Percentiles rank a stretch among this genome's conserved stretches.
Conservation (phyloP, 2,113 vertebrate genomes). For the Zosterops japonicus region DNA sequence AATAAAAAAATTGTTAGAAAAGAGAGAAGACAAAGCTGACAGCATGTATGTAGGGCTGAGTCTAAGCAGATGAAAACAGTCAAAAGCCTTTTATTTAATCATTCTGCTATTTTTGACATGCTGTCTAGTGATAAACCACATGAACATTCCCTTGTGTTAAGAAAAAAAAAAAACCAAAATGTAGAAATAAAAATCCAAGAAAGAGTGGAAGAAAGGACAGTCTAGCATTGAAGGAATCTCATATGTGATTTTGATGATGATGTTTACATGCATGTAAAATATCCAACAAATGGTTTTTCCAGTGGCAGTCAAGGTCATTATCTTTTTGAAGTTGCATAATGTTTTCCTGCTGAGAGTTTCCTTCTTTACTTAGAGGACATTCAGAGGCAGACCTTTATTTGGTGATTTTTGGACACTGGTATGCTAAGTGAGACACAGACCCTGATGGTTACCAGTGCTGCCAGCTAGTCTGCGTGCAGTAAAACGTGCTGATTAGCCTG, state of each 20-base stretch:
- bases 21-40: constrained; percentile 12
- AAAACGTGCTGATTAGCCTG: background rate
- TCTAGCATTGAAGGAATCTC: background rate
- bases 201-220: background rate
- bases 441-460: background rate
- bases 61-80: constrained; percentile 53
- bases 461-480: background rate
- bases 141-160: background rate
- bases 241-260: background rate
- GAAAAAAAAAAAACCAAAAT: background rate
- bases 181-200: background rate
- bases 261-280: background rate
- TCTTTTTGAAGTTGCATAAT: background rate
- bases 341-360: background rate
- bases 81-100: constrained; percentile 44
- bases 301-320: background rate
- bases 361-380: background rate
- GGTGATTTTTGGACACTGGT: background rate
- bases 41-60: constrained; percentile 10
- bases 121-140: constrained; percentile 10
- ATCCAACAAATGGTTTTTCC: background rate
- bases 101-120: constrained; percentile 40
- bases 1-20: background rate
- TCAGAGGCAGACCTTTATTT: background rate
- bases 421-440: background rate